Conservation (phyloP, 2,888 invertebrate species). For the Lagria hirta region DNA sequence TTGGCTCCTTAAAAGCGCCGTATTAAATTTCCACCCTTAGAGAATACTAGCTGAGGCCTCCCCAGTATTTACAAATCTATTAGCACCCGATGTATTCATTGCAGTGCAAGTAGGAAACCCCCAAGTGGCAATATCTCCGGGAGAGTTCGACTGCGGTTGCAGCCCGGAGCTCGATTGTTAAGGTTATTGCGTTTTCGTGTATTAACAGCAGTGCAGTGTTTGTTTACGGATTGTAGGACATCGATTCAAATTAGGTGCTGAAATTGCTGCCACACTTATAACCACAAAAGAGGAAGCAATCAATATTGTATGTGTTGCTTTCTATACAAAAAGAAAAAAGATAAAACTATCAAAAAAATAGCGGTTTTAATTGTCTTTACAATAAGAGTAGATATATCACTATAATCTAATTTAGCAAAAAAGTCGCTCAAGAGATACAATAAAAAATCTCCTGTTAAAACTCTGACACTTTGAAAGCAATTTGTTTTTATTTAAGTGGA, state of each 20-base stretch:
- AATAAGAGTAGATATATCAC: too few relatives aligned
- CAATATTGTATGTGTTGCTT: too few relatives aligned
- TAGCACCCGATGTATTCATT: slow-evolving; percentile 48
- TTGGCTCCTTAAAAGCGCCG: slow-evolving; percentile 14
- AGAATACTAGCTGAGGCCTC: slow-evolving; percentile 12
- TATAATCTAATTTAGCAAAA: too few relatives aligned
- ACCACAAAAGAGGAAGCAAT: too few relatives aligned
- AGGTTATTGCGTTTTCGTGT: slow-evolving; percentile 46
- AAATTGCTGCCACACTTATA: too few relatives aligned
- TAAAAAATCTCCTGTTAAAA: too few relatives aligned
- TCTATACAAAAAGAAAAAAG: too few relatives aligned
- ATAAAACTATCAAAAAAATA: too few relatives aligned
- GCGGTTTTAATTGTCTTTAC: too few relatives aligned
- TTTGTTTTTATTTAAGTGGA: too few relatives aligned
- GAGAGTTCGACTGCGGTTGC: slow-evolving; percentile 18
- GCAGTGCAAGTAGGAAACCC: slow-evolving; percentile 38
- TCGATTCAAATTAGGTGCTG: not conserved
- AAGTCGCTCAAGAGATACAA: too few relatives aligned
- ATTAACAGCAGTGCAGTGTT: slow-evolving; percentile 35
- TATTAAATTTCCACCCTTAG: slow-evolving; percentile 23
- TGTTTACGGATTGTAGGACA: slow-evolving; percentile 14
- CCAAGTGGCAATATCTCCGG: slow-evolving; percentile 40
- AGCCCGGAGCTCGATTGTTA: slow-evolving; percentile 31
- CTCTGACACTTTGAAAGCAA: too few relatives aligned
- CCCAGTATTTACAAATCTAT: slow-evolving; percentile 51